phyloP scores from a whole-genome alignment of 2,113 vertebrate species.

The Caranx melampygus region DNA sequence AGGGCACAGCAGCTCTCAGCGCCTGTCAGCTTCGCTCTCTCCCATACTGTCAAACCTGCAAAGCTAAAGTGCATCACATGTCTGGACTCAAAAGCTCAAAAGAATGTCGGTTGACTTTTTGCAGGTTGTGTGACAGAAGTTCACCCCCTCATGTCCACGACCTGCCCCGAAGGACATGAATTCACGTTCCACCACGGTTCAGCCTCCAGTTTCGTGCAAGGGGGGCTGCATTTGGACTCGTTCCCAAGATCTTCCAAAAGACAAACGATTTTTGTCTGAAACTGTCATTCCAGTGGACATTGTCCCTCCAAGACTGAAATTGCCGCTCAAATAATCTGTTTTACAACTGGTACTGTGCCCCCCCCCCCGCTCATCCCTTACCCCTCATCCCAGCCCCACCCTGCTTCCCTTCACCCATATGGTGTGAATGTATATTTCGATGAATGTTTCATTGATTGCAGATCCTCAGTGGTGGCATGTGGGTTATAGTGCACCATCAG shows the following conservation, averaged over 20 bases:
- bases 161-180: slow-evolving; percentile 22
- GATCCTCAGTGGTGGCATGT: slow-evolving; percentile 53
- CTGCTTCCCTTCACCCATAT: not conserved
- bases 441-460: slow-evolving; percentile 67
- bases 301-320: slow-evolving; percentile 61
- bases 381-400: not conserved
- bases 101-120: slow-evolving; percentile 53
- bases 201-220: slow-evolving; percentile 31
- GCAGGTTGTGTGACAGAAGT: slow-evolving; percentile 43
- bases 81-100: slow-evolving; percentile 51
- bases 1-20: slow-evolving; percentile 13
- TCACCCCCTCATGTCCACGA: slow-evolving; percentile 7
- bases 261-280: slow-evolving; percentile 59
- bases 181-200: slow-evolving; percentile 22
- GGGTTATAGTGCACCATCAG: slow-evolving; percentile 48
- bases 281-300: slow-evolving; percentile 70
- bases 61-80: slow-evolving; percentile 41
- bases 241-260: slow-evolving; percentile 79
- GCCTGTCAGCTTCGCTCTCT: slow-evolving; percentile 22
- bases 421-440: slow-evolving; percentile 77
- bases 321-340: slow-evolving; percentile 41
- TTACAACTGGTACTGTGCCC: slow-evolving; percentile 58
- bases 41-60: slow-evolving; percentile 34
- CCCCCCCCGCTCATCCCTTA: not conserved
- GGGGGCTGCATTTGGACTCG: slow-evolving; percentile 40